A percentile compares a stretch with the other conserved stretches of the same genome.
These are phyloP conservation scores for Acanthopagrus latus DNA, from an alignment of 2,797 vertebrate genomes.

Conservation along the genomic window DNA sequence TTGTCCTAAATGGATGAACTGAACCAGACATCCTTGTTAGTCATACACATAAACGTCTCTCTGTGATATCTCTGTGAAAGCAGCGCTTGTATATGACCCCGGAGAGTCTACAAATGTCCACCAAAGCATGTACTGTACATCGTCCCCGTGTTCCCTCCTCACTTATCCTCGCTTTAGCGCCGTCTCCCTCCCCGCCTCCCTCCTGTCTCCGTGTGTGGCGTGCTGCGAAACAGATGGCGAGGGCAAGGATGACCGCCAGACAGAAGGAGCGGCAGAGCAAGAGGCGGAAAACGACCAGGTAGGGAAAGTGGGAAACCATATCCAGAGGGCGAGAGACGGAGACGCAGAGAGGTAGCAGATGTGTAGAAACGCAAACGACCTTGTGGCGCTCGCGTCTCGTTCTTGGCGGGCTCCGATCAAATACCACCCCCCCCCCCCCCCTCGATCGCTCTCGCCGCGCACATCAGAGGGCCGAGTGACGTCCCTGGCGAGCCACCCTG, in stretches of 20 bases:
- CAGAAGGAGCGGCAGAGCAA: constrained; percentile 67
- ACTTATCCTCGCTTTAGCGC: constrained; percentile 42
- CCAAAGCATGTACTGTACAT: constrained; percentile 18
- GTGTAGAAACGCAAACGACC: constrained; percentile 76
- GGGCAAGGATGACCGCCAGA: constrained; percentile 77
- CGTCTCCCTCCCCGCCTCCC: constrained; percentile 11
- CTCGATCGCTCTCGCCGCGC: constrained; percentile 26
- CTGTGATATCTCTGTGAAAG: not conserved
- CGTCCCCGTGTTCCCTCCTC: constrained; percentile 27
- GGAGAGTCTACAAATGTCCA: constrained; percentile 17
- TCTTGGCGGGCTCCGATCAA: constrained; percentile 67
- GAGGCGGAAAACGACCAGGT: constrained; percentile 59
- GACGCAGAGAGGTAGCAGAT: constrained; percentile 73
- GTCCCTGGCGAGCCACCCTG: constrained; percentile 64
- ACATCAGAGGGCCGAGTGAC: constrained; percentile 66
- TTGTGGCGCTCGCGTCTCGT: constrained; percentile 62
- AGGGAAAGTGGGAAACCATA: constrained; percentile 57
- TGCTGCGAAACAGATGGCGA: constrained; percentile 81
- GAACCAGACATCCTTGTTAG: not conserved
- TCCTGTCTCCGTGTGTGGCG: constrained; percentile 49
- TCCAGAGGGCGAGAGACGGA: constrained; percentile 57
- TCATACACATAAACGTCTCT: not conserved
- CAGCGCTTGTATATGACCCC: constrained; percentile 10
- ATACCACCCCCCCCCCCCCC: constrained; percentile 7
- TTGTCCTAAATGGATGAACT: not conserved